Percentiles rank a stretch among this genome's conserved stretches.
Evolutionary conservation across 2,113 vertebrate species (phyloP).

Genomic region (human (Homo sapiens)): DNA sequence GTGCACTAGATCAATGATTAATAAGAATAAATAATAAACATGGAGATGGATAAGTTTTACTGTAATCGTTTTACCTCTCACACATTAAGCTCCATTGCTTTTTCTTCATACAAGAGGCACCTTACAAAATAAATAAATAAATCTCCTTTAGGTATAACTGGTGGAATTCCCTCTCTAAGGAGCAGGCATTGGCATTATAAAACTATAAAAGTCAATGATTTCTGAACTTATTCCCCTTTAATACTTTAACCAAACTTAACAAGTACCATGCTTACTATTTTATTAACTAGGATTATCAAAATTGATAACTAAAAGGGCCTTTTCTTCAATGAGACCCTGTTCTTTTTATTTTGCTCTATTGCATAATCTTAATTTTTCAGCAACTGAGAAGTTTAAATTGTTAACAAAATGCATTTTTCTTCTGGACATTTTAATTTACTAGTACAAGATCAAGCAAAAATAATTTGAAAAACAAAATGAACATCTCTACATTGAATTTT

Average conservation of each 20-base stretch:
- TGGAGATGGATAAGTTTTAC: conserved; percentile 83
- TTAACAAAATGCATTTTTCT: conserved; percentile 69
- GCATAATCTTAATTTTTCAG: conserved; percentile 63
- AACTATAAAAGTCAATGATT: conserved; percentile 75
- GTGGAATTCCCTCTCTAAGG: conserved; percentile 81
- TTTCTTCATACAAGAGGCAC: conserved; percentile 80
- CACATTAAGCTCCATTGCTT: conserved; percentile 81
- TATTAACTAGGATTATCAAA: conserved; percentile 67
- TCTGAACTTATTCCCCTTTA: conserved; percentile 78
- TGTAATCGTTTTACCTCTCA: conserved; percentile 80
- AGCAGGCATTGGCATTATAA: conserved; percentile 80
- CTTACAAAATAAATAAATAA: conserved; percentile 81
- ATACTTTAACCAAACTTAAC: conserved; percentile 70
- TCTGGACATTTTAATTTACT: conserved; percentile 60
- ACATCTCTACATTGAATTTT: conserved; percentile 64
- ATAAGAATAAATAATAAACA: conserved; percentile 83
- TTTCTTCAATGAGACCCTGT: conserved; percentile 48
- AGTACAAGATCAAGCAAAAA: conserved; percentile 69
- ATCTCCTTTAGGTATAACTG: conserved; percentile 81
- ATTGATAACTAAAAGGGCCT: conserved; percentile 53
- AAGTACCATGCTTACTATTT: conserved; percentile 74
- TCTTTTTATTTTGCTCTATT: conserved; percentile 57
- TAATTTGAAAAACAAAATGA: conserved; percentile 67
- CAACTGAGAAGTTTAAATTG: conserved; percentile 54
- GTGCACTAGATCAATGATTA: conserved; percentile 81